Evolutionary conservation across 2,113 vertebrate genomes (phyloP), one percentile per base, ranked within the genome.

Genomic region (Cromileptes altivelis): DNA sequence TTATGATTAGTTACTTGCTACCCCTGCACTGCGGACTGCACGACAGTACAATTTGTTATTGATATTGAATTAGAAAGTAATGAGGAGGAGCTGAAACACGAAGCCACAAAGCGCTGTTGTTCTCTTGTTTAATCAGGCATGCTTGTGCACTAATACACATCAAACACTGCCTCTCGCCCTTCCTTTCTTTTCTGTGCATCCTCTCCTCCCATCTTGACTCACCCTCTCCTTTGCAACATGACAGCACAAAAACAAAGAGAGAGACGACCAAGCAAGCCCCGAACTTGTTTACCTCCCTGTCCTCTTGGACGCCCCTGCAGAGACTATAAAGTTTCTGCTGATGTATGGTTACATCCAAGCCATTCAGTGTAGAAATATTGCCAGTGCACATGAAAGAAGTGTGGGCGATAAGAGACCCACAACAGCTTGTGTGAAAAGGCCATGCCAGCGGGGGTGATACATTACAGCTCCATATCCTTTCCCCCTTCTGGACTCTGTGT

Each of bases 361-460:
- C 83, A 82, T 84, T 92, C 76, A 62, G 60, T 58, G 60, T 61
- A 62, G 70, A 91, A 81, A 75, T 87, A 84, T 76, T 78, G 78
- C 85, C 73, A 57, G 55, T 73, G 40, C 61, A 75, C 65, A 75
- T 85, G 69, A 87, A 91, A 88, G 80, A 85, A 74, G 76, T 69
- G 88, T 83, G 80, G 86, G 88, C 53, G 67, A 85, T 71, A 73
- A 84, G 79, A 90, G 73, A 81, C 76, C 80, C 73, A 90, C 81
- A 89, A 80, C 86, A 86, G 84, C 78, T 80, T 85, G 81, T 91
- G 85, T 73, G 85, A 91, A 92, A 93, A 85, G 85, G 82, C 88
- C 89, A 89, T 40, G 70, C 87, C 81, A 90, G 78, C 33, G 13
- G 88, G 90, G 72, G 71, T 90, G 81, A 92, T 90, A 78, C 82